phyloP scores from a whole-genome alignment of 2,888 invertebrate genomes.

The Hypena proboscidalis region DNA sequence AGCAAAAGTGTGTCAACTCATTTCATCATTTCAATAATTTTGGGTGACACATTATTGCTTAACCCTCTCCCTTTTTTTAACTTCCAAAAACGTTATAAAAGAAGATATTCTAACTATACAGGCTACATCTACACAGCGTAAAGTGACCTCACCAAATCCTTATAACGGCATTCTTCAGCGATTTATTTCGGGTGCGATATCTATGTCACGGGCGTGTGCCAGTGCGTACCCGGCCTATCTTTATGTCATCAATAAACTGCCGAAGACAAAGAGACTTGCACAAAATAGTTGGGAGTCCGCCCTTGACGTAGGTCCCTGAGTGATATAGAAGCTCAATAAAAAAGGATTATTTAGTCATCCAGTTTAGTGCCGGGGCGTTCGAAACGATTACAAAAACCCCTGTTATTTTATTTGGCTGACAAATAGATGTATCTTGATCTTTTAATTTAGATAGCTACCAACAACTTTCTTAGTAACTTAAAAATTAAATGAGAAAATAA shows the following conservation, averaged over 20 bases:
- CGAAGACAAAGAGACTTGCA: constrained; percentile 28
- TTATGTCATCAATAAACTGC: constrained; percentile 37
- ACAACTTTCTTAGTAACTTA: too few relatives aligned
- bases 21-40: too few relatives aligned
- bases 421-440: too few relatives aligned
- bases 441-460: too few relatives aligned
- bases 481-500: too few relatives aligned
- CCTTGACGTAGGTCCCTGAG: constrained; percentile 12
- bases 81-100: not conserved
- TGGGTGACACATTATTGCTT: too few relatives aligned
- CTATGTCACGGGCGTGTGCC: constrained; percentile 8
- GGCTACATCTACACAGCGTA: too few relatives aligned
- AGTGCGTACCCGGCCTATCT: constrained; percentile 16
- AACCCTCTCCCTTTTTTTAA: not conserved
- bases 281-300: constrained; percentile 28
- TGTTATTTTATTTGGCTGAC: too few relatives aligned
- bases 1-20: too few relatives aligned
- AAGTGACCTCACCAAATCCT: constrained; percentile 8
- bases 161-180: constrained; percentile 12
- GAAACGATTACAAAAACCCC: not conserved
- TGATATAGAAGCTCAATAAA: constrained; percentile 21
- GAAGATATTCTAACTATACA: too few relatives aligned
- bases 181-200: constrained; percentile 8
- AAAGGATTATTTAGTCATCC: constrained; percentile 17
- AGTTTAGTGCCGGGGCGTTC: constrained; percentile 9